A percentile compares a stretch with the other conserved stretches of the same genome.
These are phyloP conservation scores for Ageneiosus marmoratus DNA, from an alignment of 2,113 vertebrate species.

Conservation along the genomic window DNA sequence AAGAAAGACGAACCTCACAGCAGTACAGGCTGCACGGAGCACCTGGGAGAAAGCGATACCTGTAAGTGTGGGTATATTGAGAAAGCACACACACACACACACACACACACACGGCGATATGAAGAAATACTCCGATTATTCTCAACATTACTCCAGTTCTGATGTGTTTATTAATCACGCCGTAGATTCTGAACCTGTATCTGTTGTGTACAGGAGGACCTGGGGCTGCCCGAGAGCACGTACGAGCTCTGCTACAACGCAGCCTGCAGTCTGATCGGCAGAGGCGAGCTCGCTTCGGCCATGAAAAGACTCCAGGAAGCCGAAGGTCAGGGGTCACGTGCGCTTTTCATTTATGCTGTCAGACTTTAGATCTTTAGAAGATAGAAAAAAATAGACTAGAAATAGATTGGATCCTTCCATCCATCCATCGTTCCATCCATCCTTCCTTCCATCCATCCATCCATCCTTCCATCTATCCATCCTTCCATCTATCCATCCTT, in stretches of 20 bases:
- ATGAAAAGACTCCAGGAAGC: constrained; percentile 87
- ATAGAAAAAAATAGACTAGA: no score
- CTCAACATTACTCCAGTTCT: no score
- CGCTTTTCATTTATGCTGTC: neutral
- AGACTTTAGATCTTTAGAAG: neutral
- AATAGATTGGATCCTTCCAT: no score
- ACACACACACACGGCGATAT: no score
- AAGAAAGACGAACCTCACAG: constrained; percentile 94
- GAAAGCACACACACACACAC: neutral
- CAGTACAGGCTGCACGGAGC: constrained; percentile 90
- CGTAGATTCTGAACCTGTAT: neutral
- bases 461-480: no score
- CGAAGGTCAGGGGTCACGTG: constrained; percentile 78
- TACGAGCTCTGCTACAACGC: constrained; percentile 96
- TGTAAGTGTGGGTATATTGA: constrained; percentile 72
- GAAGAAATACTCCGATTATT: no score
- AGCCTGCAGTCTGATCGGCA: constrained; percentile 89
- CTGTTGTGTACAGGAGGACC: constrained; percentile 78
- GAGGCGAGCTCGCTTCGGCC: constrained; percentile 83
- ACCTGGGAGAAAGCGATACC: constrained; percentile 85
- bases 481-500: no score
- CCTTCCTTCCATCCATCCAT: no score
- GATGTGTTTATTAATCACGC: neutral
- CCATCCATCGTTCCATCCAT: no score
- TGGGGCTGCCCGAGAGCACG: constrained; percentile 87